Percentiles rank a stretch among this genome's conserved stretches.
phyloP scores from a whole-genome alignment of 2,113 vertebrate genomes.

The Sander vitreus region DNA sequence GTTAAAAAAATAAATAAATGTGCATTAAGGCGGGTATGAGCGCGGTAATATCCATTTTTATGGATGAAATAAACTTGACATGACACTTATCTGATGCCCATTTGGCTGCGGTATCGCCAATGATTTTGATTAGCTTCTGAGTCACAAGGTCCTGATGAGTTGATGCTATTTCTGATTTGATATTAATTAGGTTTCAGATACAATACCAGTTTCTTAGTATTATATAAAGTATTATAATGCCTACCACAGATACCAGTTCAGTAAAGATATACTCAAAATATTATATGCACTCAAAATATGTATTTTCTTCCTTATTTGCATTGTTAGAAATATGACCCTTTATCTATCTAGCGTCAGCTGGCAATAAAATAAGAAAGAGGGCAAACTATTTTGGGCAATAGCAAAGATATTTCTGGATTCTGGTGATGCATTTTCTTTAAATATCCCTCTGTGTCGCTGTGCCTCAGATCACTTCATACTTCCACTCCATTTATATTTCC shows the following conservation, averaged over 20 bases:
- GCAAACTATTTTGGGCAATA: constrained; percentile 38
- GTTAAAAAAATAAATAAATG: too few species aligned
- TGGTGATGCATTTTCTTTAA: constrained; percentile 44
- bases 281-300: not conserved
- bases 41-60: too few species aligned
- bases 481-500: constrained; percentile 27
- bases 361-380: not conserved
- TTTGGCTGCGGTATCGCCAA: too few species aligned
- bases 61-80: too few species aligned
- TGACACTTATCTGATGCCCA: too few species aligned
- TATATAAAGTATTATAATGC: too few species aligned
- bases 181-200: too few species aligned
- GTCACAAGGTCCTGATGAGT: too few species aligned
- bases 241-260: not conserved
- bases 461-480: constrained; percentile 16
- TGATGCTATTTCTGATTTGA: too few species aligned
- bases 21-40: too few species aligned
- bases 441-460: constrained; percentile 32
- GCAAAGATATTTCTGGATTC: constrained; percentile 51
- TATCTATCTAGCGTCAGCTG: not conserved
- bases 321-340: not conserved
- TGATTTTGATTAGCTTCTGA: too few species aligned
- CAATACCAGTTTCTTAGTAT: too few species aligned
- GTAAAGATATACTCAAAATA: not conserved
- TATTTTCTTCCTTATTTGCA: not conserved